These are phyloP conservation scores for Pterocles burchelli DNA, from an alignment of 2,113 vertebrate genomes.

Conservation along the genomic window DNA sequence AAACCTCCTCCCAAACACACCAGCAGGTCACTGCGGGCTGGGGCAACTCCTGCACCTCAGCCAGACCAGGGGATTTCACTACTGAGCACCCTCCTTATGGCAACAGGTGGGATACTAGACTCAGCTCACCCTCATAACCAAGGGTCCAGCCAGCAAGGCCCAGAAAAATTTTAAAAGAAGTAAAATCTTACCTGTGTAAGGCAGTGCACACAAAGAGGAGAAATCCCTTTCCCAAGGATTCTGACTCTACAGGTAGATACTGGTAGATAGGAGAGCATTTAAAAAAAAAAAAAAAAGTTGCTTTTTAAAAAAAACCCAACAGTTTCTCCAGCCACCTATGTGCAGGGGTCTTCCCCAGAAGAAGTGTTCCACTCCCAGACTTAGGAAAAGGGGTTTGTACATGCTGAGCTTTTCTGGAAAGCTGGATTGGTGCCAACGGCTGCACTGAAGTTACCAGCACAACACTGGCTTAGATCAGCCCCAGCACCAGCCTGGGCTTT, in stretches of 20 bases:
- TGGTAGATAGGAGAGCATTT: neutral
- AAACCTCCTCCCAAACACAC: neutral
- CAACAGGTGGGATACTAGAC: neutral
- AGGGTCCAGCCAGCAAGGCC: neutral
- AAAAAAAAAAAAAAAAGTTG: no score
- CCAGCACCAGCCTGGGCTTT: neutral
- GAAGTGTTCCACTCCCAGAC: neutral
- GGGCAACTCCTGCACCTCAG: neutral
- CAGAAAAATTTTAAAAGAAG: neutral
- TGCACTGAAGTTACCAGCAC: neutral
- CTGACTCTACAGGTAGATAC: neutral
- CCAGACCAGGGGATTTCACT: neutral
- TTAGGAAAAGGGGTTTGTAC: neutral
- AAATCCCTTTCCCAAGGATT: neutral
- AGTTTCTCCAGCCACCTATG: neutral
- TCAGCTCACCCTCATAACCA: neutral
- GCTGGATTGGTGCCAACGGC: neutral
- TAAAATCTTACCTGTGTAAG: neutral
- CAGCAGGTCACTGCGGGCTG: neutral
- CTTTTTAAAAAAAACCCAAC: no score
- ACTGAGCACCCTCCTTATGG: neutral
- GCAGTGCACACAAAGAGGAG: neutral
- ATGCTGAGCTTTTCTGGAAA: neutral
- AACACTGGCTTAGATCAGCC: neutral
- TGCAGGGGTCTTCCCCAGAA: neutral